Base-by-base conservation (phyloP, 2,113 vertebrate genomes). In the Catharus minimus region DNA sequence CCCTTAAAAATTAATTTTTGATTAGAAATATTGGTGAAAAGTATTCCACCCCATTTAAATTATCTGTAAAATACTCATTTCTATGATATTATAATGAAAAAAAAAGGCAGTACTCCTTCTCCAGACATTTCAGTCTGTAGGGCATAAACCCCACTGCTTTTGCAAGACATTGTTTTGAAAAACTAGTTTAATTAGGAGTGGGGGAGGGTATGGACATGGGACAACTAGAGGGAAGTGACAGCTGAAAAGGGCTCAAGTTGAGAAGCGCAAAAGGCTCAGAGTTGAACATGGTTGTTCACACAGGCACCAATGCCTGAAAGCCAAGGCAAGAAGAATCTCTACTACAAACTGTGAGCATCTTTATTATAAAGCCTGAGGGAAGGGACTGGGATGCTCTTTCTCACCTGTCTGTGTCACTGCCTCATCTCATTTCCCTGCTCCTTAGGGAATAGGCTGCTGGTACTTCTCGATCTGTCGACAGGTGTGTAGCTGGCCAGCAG, bases 391-490 rank as follows among this genome's bases (percentile, higher is more conserved):
- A 47, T 84, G 30, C 12, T 43, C 36, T 75, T 87, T 69, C 57
- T 77, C 52, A 30, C 53, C 62, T 33, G 30, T 69, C 21, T 13
- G 10, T 30, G 52, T 27, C 57, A 56, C 19, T 64, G 66, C n/a
- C 62, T 84, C 13, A 0, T 0, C 30, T 64, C 2, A 2, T 69
- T 41, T 44, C 13, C 39, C 43, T 50, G 46, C 72, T 83, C 22
- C 47, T 26, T 53, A 32, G 39, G 71, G 64, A 80, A 18, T 5
- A 26, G 61, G 39, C 56, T 81, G 41, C 76, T 49, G 60, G 12
- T 44, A 19, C 41, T 67, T 56, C 39, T 73, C 0, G 0, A 12
- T 44, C 82, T 78, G 68, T 28, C 3, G 12, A 33, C 68, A 67
- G 73, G 36, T 20, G 1, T 23, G 64, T n/a, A 72, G 71, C 67